Conservation (phyloP, 1,140 invertebrate genomes). For the Drosophila aff. region DNA sequence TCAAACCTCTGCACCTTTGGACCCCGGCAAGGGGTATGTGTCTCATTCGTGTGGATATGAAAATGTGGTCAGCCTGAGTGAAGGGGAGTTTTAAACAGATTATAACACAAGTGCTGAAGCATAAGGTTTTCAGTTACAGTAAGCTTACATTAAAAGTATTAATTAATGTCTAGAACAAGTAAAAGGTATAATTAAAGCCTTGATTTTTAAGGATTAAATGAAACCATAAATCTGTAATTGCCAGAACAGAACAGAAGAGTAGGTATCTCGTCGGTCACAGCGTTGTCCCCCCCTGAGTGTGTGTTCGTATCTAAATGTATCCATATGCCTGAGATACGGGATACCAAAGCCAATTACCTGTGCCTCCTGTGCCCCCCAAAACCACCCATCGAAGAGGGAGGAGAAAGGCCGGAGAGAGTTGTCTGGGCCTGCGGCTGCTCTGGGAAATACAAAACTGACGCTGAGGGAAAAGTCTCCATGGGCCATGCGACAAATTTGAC, state of each 20-base stretch:
- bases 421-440: slow-evolving; percentile 58
- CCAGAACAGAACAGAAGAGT: too few relatives aligned
- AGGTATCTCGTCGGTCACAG: too few relatives aligned
- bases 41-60: slow-evolving; percentile 10
- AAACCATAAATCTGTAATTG: too few relatives aligned
- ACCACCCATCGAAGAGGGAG: neutral
- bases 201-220: too few relatives aligned
- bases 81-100: slow-evolving; percentile 6
- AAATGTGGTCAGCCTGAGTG: slow-evolving; percentile 2
- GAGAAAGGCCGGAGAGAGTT: slow-evolving; percentile 6
- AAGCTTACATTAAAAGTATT: too few relatives aligned
- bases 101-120: neutral
- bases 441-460: slow-evolving; percentile 62
- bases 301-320: slow-evolving; percentile 69
- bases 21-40: neutral
- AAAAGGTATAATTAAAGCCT: too few relatives aligned
- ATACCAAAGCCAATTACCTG: slow-evolving; percentile 78
- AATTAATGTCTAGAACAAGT: too few relatives aligned
- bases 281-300: neutral
- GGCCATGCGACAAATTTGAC: slow-evolving; percentile 79
- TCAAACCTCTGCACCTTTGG: neutral
- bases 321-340: slow-evolving; percentile 68
- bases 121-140: too few relatives aligned
- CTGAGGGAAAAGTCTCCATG: slow-evolving; percentile 59
- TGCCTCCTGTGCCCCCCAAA: neutral